Evolutionary conservation across 2,888 invertebrate species (phyloP), one percentile per base, ranked within the genome.

Genomic region (Pachliopta kotzebuea): DNA sequence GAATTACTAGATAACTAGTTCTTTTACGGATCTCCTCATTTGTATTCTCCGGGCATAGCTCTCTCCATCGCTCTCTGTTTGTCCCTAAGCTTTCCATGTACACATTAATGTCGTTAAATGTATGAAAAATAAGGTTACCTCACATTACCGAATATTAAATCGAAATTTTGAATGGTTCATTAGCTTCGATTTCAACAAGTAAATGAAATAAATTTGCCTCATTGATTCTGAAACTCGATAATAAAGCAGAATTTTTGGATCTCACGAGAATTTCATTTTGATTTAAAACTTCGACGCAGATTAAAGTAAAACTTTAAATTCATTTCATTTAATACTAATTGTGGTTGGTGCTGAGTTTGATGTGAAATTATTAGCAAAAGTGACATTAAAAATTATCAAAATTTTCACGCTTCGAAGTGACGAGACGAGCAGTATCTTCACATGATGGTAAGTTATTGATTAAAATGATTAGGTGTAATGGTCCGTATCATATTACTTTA

Each of bases 171-270:
- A 21, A 52, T 52, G 50, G 50, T 52, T 52, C 50, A 52, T 52
- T 52, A 52, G 50, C 50, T 21, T 21, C 50, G 50, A 52, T 52
- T 52, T 52, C 50, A 52, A n/a, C 50, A 52, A 52, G 21, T 21
- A 52, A 52, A 21, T 23, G 50, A 52, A 52, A 14, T 52, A 52
- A 52, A 52, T 52, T 52, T 52, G 50, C 50, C 50, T 52, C 50
- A 52, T 52, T 52, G 50, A n/a, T 9, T 52, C 11, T 9, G 21
- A 52, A 52, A 52, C 50, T 20, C 50, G n/a, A 52, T 52, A 52
- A 52, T 52, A 52, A 14, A 52, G 50, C 50, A 21, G 9, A 23
- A 52, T 52, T 52, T 45, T 52, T 52, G 23, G 14, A 23, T 21
- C 50, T 14, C 20, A 9, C 9, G 50, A 23, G 50, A 14, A 52